A percentile compares a stretch with the other conserved stretches of the same genome.
These are phyloP conservation scores for Paguma larvata DNA, from an alignment of 2,797 vertebrate genomes.

Conservation along the genomic window DNA sequence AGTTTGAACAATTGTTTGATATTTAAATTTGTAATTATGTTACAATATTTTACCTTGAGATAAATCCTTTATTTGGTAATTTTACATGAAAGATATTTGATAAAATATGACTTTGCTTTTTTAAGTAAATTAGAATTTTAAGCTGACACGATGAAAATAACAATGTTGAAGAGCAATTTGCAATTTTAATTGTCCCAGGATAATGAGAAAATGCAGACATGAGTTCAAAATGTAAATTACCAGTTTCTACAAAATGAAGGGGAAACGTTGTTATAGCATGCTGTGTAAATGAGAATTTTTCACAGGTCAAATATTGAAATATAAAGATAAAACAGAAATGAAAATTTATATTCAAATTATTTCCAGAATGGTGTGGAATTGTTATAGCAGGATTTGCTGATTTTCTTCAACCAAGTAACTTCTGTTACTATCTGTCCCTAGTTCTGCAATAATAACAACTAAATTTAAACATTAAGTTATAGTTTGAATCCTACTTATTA, in stretches of 20 bases:
- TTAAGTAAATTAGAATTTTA: slow-evolving; percentile 30
- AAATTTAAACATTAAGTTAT: neutral
- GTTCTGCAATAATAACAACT: neutral
- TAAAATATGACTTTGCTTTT: slow-evolving; percentile 2
- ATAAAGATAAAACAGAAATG: slow-evolving; percentile 10
- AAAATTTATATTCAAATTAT: neutral
- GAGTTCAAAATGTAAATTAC: neutral
- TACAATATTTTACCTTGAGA: neutral
- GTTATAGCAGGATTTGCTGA: neutral
- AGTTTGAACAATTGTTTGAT: neutral
- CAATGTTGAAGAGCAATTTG: neutral
- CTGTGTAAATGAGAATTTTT: neutral
- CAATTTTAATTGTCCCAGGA: neutral
- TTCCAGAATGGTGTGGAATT: neutral
- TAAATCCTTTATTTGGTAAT: neutral
- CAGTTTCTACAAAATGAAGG: neutral
- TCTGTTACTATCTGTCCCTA: neutral
- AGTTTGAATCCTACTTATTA: neutral
- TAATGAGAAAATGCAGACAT: neutral
- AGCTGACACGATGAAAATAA: neutral
- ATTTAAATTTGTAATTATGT: neutral
- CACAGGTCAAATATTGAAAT: neutral
- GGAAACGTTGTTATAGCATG: neutral
- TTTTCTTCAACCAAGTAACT: slow-evolving; percentile 5
- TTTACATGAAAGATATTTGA: neutral